Percentiles rank a stretch among this genome's conserved stretches.
phyloP scores from a whole-genome alignment of 2,113 vertebrate genomes.

The Merops nubicus region DNA sequence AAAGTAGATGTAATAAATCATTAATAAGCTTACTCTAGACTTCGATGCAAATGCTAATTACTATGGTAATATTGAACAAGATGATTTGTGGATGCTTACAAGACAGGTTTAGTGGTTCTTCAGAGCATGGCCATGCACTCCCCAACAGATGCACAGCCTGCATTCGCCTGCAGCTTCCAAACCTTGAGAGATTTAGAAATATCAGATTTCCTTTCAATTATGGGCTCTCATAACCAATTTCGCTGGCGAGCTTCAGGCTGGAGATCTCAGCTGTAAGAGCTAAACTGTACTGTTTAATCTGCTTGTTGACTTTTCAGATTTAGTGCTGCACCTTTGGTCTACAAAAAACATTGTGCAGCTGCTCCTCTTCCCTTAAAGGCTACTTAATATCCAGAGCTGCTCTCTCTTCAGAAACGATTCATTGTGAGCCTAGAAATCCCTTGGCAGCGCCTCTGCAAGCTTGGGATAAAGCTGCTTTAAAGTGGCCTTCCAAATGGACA shows the following conservation, averaged over 20 bases:
- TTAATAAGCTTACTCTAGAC: background rate
- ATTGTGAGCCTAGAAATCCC: background rate
- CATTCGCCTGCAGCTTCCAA: background rate
- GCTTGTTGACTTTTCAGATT: background rate
- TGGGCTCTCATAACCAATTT: background rate
- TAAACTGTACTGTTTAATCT: background rate
- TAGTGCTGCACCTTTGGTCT: background rate
- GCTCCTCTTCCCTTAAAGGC: background rate
- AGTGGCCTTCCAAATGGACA: background rate
- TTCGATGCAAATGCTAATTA: background rate
- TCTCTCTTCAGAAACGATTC: background rate
- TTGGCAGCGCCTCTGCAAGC: background rate
- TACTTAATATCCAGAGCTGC: background rate
- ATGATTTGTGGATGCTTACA: background rate
- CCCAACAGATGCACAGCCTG: background rate
- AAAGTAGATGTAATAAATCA: background rate
- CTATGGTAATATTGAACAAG: background rate
- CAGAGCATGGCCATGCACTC: background rate
- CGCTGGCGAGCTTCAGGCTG: background rate
- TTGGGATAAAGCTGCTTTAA: background rate
- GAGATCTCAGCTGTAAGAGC: background rate
- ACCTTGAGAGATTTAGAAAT: background rate
- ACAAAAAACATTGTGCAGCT: background rate
- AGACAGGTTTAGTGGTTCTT: background rate
- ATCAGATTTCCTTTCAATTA: background rate